A percentile compares a stretch with the other conserved stretches of the same genome.
phyloP scores from a whole-genome alignment of 2,888 invertebrate species.

The Nymphalis c-album region DNA sequence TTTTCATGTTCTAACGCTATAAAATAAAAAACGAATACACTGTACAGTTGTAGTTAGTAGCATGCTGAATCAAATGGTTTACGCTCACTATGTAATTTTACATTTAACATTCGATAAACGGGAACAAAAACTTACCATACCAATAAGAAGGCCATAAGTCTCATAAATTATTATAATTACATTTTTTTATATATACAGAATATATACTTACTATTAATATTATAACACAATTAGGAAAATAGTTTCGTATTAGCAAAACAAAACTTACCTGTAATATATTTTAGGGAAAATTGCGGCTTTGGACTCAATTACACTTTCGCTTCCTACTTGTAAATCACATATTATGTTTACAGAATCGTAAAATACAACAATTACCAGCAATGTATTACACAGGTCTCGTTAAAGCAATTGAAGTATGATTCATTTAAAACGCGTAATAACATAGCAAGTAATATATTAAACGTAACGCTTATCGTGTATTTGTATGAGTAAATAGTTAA shows the following conservation, averaged over 20 bases:
- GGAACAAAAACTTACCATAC: neutral
- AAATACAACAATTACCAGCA: slow-evolving; percentile 2
- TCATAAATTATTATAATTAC: no score
- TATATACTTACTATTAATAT: no score
- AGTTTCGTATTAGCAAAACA: neutral
- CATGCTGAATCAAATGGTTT: neutral
- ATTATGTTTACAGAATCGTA: slow-evolving; percentile 17
- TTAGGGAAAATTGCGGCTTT: slow-evolving; percentile 22
- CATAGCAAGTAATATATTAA: neutral
- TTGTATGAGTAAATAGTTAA: slow-evolving; percentile 9
- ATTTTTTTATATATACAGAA: no score
- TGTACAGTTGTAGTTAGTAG: neutral
- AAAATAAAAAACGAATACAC: neutral
- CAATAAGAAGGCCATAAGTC: no score
- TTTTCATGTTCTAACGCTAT: neutral
- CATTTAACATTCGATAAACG: neutral
- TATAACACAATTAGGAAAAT: no score
- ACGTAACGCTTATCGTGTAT: neutral
- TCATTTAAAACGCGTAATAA: neutral
- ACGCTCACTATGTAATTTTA: neutral
- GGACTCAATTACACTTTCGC: slow-evolving; percentile 69
- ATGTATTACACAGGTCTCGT: neutral
- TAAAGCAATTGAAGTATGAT: neutral
- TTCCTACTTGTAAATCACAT: slow-evolving; percentile 47
- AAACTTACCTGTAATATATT: slow-evolving; percentile 2